Conservation (phyloP, 2,888 invertebrate genomes). For the Melanophora roralis region DNA sequence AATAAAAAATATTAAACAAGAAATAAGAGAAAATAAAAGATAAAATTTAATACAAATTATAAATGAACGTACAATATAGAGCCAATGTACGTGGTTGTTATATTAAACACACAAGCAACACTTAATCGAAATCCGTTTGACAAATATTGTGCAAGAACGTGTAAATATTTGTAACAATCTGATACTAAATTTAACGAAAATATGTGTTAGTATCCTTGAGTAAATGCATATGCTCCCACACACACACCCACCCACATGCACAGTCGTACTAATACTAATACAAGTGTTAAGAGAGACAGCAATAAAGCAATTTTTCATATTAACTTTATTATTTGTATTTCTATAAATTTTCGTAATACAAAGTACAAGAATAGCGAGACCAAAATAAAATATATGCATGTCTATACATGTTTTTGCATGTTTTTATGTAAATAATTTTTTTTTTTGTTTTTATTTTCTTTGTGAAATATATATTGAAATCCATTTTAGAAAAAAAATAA, state of each 20-base stretch:
- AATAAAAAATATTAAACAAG: background rate
- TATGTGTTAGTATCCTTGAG: background rate
- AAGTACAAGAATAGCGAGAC: background rate
- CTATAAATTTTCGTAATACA: too few species aligned
- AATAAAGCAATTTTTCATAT: conserved; percentile 44
- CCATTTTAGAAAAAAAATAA: background rate
- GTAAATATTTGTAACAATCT: conserved; percentile 54
- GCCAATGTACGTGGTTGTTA: conserved; percentile 17
- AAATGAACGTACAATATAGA: conserved; percentile 11
- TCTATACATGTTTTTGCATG: conserved; percentile 2
- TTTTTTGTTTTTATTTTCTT: too few species aligned
- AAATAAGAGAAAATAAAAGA: background rate
- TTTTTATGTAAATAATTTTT: background rate
- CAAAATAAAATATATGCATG: conserved; percentile 11
- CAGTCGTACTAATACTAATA: background rate
- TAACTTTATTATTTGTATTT: conserved; percentile 18
- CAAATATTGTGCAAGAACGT: conserved; percentile 47
- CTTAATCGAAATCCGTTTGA: conserved; percentile 40
- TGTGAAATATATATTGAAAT: conserved; percentile 32
- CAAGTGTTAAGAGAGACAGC: background rate
- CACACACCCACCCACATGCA: background rate
- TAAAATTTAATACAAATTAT: conserved; percentile 21
- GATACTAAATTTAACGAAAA: conserved; percentile 29
- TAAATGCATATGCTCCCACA: background rate
- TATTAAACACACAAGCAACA: conserved; percentile 6